Conservation (phyloP, 2,888 invertebrate species). For the Isotomurus palustris region DNA sequence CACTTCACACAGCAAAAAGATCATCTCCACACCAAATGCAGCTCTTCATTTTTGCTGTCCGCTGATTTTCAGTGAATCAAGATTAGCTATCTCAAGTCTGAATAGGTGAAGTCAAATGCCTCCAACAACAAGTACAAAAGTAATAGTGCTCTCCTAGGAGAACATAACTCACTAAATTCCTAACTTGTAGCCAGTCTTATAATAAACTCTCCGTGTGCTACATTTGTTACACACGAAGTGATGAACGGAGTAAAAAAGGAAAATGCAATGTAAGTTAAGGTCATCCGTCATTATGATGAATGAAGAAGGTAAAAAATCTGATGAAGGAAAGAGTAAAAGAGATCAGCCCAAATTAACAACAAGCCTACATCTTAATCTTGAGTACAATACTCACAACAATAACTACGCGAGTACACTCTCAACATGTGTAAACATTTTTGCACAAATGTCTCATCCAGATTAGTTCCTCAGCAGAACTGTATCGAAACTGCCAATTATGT, state of each 20-base stretch:
- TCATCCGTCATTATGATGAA: slow-evolving; percentile 8
- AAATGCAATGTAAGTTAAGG: slow-evolving; percentile 9
- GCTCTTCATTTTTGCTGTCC: neutral
- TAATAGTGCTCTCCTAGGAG: too few species aligned
- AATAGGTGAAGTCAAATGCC: too few species aligned
- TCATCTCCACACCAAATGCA: neutral
- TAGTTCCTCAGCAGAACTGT: neutral
- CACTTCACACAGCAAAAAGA: neutral
- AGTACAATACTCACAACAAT: neutral
- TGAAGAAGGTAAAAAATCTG: neutral
- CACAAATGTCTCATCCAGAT: neutral
- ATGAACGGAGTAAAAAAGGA: neutral
- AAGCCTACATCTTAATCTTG: neutral
- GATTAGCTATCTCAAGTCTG: too few species aligned
- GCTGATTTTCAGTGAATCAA: too few species aligned
- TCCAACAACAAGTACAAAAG: too few species aligned
- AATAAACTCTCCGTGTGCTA: too few species aligned
- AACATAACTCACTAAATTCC: too few species aligned
- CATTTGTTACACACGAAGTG: neutral
- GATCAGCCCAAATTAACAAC: slow-evolving; percentile 7
- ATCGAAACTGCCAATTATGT: too few species aligned
- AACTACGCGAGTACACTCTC: neutral
- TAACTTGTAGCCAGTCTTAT: too few species aligned
- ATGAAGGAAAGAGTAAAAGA: slow-evolving; percentile 3
- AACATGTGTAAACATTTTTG: neutral